Evolutionary conservation across 2,113 vertebrate genomes (phyloP).

Genomic region (Dasyornis broadbenti): DNA sequence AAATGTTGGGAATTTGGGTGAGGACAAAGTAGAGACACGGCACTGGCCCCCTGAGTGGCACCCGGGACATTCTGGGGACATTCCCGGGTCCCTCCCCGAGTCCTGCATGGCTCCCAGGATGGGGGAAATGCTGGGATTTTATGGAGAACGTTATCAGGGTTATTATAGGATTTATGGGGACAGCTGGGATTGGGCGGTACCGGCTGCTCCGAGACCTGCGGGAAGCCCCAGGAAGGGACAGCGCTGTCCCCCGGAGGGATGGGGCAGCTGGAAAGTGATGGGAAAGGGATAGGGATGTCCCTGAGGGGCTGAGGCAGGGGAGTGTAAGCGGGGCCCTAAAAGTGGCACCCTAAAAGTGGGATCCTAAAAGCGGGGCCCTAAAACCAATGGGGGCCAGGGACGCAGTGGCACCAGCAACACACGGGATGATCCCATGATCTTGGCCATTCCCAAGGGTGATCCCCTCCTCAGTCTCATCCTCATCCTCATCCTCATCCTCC

Average conservation of each 20-base stretch:
- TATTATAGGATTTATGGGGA: background rate
- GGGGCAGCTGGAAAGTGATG: background rate
- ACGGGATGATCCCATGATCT: background rate
- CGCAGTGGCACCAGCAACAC: background rate
- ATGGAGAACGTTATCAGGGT: no score
- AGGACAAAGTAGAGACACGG: background rate
- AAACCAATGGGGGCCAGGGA: background rate
- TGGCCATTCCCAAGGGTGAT: background rate
- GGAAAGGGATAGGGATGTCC: background rate
- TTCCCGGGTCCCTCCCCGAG: rapidly evolving
- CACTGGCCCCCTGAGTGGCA: background rate
- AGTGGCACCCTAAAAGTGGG: no score
- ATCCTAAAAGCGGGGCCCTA: no score
- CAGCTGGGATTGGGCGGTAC: rapidly evolving
- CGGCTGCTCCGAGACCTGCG: background rate
- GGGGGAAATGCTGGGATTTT: background rate
- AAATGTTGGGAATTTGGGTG: background rate
- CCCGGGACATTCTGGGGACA: rapidly evolving
- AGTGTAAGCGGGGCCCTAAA: no score
- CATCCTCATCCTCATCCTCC: background rate
- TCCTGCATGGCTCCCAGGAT: background rate
- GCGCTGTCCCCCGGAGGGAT: background rate
- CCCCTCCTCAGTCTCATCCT: background rate
- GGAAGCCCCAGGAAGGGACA: background rate
- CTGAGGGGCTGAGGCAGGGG: background rate